phyloP scores from a whole-genome alignment of 2,113 vertebrate genomes.

The Zosterops borbonicus region DNA sequence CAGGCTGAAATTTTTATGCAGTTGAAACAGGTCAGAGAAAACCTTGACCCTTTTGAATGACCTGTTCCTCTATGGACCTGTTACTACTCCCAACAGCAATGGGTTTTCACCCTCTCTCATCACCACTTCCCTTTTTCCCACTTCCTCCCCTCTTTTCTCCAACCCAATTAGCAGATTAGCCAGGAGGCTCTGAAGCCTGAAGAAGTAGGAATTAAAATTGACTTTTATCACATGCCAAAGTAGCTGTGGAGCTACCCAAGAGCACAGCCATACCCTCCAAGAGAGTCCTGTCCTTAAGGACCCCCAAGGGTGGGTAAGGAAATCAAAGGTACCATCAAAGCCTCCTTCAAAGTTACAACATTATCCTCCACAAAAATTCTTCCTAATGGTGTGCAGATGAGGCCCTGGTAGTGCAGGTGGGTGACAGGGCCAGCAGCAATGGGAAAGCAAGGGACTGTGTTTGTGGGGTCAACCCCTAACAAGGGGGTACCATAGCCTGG shows the following conservation, averaged over 20 bases:
- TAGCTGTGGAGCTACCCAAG: neutral
- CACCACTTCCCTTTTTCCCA: neutral
- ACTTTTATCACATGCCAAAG: slow-evolving; percentile 37
- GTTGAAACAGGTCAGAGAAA: neutral
- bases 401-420: neutral
- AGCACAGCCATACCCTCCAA: neutral
- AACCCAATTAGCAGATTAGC: slow-evolving; percentile 50
- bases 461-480: accelerated
- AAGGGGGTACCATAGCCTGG: accelerated
- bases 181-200: slow-evolving; percentile 13
- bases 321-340: slow-evolving; percentile 16
- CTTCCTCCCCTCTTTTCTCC: neutral
- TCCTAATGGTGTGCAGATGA: neutral
- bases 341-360: neutral
- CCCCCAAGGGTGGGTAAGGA: neutral
- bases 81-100: neutral
- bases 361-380: neutral
- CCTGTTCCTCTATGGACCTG: neutral
- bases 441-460: neutral
- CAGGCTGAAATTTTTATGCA: neutral
- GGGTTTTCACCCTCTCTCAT: neutral
- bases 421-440: neutral
- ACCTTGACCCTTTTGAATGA: slow-evolving; percentile 10
- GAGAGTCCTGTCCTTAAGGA: neutral
- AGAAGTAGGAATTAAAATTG: slow-evolving; percentile 36